A percentile compares a stretch with the other conserved stretches of the same genome.
Conservation (phyloP, 2,888 invertebrate species). For the Megalurothrips usitatus region DNA sequence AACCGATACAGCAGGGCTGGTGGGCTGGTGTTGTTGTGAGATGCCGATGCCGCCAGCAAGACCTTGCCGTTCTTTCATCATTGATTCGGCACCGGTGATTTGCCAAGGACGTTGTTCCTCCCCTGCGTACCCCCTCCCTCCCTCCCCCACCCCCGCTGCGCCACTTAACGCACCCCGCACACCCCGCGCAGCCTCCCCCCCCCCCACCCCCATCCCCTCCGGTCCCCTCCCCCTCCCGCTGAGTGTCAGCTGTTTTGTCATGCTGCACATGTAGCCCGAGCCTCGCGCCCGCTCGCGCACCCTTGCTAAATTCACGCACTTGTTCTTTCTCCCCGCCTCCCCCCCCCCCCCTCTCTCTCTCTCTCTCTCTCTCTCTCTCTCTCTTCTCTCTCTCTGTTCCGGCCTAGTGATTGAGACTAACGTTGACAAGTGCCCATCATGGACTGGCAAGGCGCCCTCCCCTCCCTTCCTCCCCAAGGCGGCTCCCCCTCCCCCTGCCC, state of each 20-base stretch:
- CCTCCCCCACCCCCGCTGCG: background rate
- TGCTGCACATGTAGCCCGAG: constrained; percentile 27
- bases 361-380: background rate
- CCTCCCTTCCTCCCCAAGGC: constrained; percentile 1
- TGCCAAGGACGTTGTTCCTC: background rate
- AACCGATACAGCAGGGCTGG: too few relatives aligned
- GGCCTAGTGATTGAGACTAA: constrained; percentile 22
- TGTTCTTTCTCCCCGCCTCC: constrained; percentile 32
- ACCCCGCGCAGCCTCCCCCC: background rate
- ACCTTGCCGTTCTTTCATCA: too few relatives aligned
- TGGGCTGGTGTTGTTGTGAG: too few relatives aligned
- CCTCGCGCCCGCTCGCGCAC: background rate
- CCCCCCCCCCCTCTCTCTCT: background rate
- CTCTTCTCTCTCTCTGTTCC: background rate
- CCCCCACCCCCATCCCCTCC: background rate
- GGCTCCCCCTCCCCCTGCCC: background rate
- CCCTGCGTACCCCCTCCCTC: background rate
- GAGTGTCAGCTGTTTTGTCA: constrained; percentile 35
- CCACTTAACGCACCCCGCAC: background rate
- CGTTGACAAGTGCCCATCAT: constrained; percentile 24
- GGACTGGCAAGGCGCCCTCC: background rate
- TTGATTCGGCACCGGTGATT: too few relatives aligned
- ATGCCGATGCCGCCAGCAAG: too few relatives aligned
- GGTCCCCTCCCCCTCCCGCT: constrained; percentile 30
- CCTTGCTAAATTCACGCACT: constrained; percentile 5